Evolutionary conservation across 1,140 invertebrate species (phyloP).

Genomic region (Drosophila tropicalis): DNA sequence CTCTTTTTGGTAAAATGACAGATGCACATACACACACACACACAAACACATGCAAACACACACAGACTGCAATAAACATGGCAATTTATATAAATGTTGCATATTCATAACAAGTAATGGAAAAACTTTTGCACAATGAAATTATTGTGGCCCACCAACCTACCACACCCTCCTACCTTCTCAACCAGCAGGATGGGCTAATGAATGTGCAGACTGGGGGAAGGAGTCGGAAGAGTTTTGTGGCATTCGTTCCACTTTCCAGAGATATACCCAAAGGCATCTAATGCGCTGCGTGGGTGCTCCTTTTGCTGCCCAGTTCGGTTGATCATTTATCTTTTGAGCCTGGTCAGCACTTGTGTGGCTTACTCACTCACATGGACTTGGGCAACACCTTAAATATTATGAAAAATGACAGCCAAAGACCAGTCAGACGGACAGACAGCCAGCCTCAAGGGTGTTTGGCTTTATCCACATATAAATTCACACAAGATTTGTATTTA

Average conservation of each 20-base stretch:
- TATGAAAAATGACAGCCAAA: constrained; percentile 17
- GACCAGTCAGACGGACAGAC: too few species aligned
- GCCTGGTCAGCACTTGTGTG: constrained; percentile 50
- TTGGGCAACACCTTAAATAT: constrained; percentile 18
- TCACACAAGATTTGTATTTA: background rate
- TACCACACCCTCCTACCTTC: background rate
- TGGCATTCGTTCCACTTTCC: constrained; percentile 15
- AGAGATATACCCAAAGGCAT: constrained; percentile 22
- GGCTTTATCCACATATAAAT: background rate
- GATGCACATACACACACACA: constrained; percentile 43
- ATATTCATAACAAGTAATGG: constrained; percentile 76
- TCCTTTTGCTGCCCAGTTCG: constrained; percentile 1
- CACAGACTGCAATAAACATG: constrained; percentile 61
- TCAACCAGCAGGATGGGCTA: constrained; percentile 32
- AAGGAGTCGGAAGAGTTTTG: background rate
- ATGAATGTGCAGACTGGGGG: constrained; percentile 49
- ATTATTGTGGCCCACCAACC: constrained; percentile 36
- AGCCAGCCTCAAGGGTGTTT: constrained; percentile 5
- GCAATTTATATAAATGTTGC: constrained; percentile 81
- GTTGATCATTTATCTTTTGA: constrained; percentile 58
- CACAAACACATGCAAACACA: constrained; percentile 30
- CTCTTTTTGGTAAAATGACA: constrained; percentile 63
- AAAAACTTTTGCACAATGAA: constrained; percentile 71
- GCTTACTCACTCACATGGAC: constrained; percentile 35
- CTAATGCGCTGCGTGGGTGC: constrained; percentile 54